Evolutionary conservation across 2,113 vertebrate species (phyloP).

Genomic region (Rhabdomys dilectus): DNA sequence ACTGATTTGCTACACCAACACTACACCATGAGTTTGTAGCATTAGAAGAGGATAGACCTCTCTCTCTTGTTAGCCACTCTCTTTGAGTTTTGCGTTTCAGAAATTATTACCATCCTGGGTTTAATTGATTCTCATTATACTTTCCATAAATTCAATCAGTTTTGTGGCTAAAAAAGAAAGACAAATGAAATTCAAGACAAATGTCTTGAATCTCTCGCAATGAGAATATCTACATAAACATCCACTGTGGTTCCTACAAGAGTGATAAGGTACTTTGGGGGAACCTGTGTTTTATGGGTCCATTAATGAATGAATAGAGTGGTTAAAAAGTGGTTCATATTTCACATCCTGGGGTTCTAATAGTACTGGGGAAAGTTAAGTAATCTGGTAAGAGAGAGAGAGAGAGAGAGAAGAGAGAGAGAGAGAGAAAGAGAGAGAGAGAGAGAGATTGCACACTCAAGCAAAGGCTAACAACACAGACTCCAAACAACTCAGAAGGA

Average conservation of each 20-base stretch:
- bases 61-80: background rate
- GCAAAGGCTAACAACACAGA: background rate
- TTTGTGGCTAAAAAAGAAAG: background rate
- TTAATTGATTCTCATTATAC: background rate
- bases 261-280: constrained; percentile 31
- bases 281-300: constrained; percentile 14
- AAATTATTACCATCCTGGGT: background rate
- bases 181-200: background rate
- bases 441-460: background rate
- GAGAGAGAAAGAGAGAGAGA: background rate
- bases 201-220: constrained; percentile 1
- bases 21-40: background rate
- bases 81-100: background rate
- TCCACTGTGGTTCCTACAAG: constrained; percentile 53
- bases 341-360: background rate
- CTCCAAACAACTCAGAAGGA: background rate
- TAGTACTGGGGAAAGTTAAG: background rate
- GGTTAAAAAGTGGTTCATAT: no score
- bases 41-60: background rate
- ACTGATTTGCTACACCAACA: background rate
- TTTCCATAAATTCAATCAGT: constrained; percentile 5
- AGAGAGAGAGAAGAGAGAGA: no score
- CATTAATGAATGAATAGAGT: constrained; percentile 64
- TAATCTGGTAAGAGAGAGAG: accelerated
- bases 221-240: constrained; percentile 30